Conservation (phyloP, 2,888 invertebrate species). For the Tenthredo livida region DNA sequence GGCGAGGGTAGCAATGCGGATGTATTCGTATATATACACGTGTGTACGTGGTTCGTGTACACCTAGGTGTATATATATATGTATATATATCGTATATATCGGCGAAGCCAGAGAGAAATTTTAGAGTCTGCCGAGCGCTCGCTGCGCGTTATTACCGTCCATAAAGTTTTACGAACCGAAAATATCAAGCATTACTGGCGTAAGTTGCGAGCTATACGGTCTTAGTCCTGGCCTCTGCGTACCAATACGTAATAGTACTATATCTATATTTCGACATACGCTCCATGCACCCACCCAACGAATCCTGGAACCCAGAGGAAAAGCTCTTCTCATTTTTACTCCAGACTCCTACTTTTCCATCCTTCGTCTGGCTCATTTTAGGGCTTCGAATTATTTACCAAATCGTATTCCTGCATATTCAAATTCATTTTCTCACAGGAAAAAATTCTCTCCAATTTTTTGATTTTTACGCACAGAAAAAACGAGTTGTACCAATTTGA, state of each 20-base stretch:
- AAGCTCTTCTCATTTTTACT: neutral
- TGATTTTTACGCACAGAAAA: too few species aligned
- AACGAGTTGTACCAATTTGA: too few species aligned
- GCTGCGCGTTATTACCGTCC: slow-evolving; percentile 61
- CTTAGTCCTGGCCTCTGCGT: slow-evolving; percentile 17
- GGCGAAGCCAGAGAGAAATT: slow-evolving; percentile 56
- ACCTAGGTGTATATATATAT: neutral
- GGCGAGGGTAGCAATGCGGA: neutral
- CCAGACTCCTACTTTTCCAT: neutral
- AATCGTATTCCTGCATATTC: neutral
- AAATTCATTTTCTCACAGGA: neutral
- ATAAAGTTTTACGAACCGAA: slow-evolving; percentile 68
- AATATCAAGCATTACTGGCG: slow-evolving; percentile 64
- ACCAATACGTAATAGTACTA: neutral
- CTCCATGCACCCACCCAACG: neutral
- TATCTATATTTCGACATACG: neutral
- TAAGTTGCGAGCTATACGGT: slow-evolving; percentile 47
- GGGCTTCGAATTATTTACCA: neutral
- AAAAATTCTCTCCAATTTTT: neutral
- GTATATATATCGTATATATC: slow-evolving; percentile 50
- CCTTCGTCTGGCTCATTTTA: neutral
- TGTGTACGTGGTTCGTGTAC: neutral
- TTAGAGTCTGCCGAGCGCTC: slow-evolving; percentile 58
- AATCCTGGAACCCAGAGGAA: slow-evolving; percentile 22
- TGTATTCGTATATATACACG: neutral